Evolutionary conservation across 2,113 vertebrate species (phyloP).

Genomic region (Cavia porcellus): DNA sequence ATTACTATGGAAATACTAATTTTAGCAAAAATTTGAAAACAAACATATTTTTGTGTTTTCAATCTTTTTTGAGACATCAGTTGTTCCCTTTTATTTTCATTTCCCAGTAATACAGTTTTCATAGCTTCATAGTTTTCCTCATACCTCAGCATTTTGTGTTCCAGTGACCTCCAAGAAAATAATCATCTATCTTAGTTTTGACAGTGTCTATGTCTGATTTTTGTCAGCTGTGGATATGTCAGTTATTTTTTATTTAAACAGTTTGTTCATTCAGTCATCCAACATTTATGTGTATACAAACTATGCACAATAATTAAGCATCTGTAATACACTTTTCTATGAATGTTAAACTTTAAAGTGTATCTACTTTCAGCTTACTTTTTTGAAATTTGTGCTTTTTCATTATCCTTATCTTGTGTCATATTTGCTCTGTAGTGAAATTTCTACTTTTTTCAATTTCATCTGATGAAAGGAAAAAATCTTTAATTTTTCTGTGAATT

Average conservation of each 20-base stretch:
- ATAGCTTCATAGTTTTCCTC: background rate
- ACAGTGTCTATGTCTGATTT: background rate
- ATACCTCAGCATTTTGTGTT: background rate
- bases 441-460: background rate
- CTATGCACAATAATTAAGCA: background rate
- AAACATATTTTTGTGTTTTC: background rate
- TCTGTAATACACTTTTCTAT: background rate
- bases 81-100: background rate
- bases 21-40: background rate
- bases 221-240: background rate
- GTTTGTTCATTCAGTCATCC: background rate
- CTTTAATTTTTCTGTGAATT: background rate
- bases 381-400: background rate
- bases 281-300: background rate
- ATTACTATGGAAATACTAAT: background rate
- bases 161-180: background rate
- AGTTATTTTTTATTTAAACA: background rate
- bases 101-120: background rate
- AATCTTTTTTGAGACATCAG: background rate
- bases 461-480: background rate
- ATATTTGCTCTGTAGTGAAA: background rate
- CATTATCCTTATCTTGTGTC: background rate
- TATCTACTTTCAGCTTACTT: background rate
- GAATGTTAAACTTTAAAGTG: background rate
- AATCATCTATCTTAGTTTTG: background rate